These are phyloP conservation scores for Phallusia fumigata DNA, from an alignment of 23 tunicate genomes.

Conservation along the genomic window DNA sequence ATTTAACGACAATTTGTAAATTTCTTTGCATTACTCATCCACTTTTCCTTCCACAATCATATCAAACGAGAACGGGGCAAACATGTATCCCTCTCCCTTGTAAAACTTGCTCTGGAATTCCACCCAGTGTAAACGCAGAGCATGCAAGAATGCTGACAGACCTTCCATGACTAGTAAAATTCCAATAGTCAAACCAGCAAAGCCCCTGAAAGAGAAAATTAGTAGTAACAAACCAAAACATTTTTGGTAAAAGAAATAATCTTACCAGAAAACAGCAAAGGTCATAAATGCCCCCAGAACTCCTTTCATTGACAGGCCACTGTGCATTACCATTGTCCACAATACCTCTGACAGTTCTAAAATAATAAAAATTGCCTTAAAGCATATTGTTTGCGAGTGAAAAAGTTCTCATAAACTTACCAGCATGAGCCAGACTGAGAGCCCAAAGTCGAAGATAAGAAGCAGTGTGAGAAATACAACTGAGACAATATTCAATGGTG, in stretches of 20 bases:
- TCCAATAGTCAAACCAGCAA: conserved; percentile 57
- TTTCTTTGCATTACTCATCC: conserved; percentile 24
- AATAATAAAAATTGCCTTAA: neutral
- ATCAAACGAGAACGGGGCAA: conserved; percentile 62
- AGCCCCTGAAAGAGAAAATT: conserved; percentile 28
- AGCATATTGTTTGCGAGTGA: too few relatives aligned
- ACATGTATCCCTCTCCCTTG: conserved; percentile 59
- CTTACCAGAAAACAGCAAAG: conserved; percentile 48
- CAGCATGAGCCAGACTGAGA: conserved; percentile 93
- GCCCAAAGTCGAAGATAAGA: conserved; percentile 99
- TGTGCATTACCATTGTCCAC: conserved; percentile 92
- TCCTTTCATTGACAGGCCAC: conserved; percentile 35
- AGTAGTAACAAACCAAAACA: neutral
- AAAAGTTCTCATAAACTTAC: conserved; percentile 23
- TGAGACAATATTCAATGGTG: conserved; percentile 94
- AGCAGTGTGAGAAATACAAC: conserved; percentile 99
- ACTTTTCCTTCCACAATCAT: conserved; percentile 42
- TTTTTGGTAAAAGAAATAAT: neutral
- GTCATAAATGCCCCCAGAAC: conserved; percentile 28
- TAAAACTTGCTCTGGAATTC: conserved; percentile 80
- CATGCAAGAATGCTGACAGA: conserved; percentile 83
- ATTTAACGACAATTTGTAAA: too few relatives aligned
- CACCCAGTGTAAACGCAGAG: conserved; percentile 83
- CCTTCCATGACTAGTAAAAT: conserved; percentile 81
- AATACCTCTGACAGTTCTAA: conserved; percentile 82